Evolutionary conservation across 1,140 invertebrate species (phyloP).

Genomic region (Zaprionus taronus): DNA sequence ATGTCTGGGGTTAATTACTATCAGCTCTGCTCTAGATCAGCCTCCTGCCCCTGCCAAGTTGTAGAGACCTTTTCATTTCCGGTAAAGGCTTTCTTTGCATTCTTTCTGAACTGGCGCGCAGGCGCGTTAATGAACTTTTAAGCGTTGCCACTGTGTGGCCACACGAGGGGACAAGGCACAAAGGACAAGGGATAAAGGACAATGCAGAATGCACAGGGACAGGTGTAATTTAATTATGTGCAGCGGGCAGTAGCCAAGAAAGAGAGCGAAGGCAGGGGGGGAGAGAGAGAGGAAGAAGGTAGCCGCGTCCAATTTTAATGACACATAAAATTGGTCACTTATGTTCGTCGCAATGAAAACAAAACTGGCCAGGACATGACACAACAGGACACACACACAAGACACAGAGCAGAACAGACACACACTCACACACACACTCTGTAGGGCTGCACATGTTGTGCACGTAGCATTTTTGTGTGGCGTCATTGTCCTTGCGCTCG

Average conservation of each 20-base stretch:
- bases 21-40: conserved; percentile 17
- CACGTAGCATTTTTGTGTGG: conserved; percentile 57
- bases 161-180: not conserved
- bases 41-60: not conserved
- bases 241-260: conserved; percentile 30
- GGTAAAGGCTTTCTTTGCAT: conserved; percentile 39
- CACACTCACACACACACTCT: conserved; percentile 24
- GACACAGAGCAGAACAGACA: not conserved
- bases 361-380: conserved; percentile 80
- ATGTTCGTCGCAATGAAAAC: conserved; percentile 78
- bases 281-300: conserved; percentile 34
- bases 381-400: conserved; percentile 42
- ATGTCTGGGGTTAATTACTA: conserved; percentile 59
- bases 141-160: conserved; percentile 55
- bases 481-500: conserved; percentile 69
- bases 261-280: not conserved
- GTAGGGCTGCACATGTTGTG: conserved; percentile 64
- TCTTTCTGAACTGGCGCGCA: conserved; percentile 36
- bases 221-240: conserved; percentile 82
- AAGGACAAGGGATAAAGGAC: conserved; percentile 43
- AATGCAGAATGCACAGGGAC: conserved; percentile 47
- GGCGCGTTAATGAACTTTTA: conserved; percentile 80
- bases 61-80: conserved; percentile 57
- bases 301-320: conserved; percentile 79
- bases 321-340: conserved; percentile 83